phyloP scores from a whole-genome alignment of 2,797 vertebrate species.

The Schizopygopsis pylzovi region DNA sequence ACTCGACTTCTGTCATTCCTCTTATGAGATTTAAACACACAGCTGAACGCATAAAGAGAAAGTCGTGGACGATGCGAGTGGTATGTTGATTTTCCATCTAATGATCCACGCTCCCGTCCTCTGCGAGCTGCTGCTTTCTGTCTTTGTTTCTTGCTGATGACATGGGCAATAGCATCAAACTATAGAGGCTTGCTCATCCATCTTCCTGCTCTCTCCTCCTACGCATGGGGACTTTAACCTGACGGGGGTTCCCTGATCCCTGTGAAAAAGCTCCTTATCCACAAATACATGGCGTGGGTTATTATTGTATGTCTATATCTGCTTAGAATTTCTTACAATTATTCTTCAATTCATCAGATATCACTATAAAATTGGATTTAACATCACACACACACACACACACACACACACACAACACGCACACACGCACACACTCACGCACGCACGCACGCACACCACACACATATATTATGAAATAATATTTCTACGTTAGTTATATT shows the following conservation, averaged over 20 bases:
- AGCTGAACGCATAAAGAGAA: not conserved
- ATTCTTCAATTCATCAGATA: not conserved
- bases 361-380: not conserved
- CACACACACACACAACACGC: too few relatives aligned
- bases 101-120: conserved; percentile 58
- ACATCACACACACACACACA: too few relatives aligned
- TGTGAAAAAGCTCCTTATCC: conserved; percentile 34
- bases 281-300: conserved; percentile 9
- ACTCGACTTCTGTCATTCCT: not conserved
- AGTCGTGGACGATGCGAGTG: not conserved
- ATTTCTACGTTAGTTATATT: too few relatives aligned
- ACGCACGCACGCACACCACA: too few relatives aligned
- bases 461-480: not conserved
- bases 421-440: too few relatives aligned
- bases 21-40: not conserved
- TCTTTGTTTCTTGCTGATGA: conserved; percentile 68
- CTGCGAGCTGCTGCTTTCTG: conserved; percentile 55
- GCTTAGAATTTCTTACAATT: not conserved
- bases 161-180: conserved; percentile 65
- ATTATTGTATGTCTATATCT: not conserved
- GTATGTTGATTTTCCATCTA: conserved; percentile 57
- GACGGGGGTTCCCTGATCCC: conserved; percentile 54
- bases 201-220: conserved; percentile 74
- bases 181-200: conserved; percentile 70
- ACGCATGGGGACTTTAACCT: conserved; percentile 62